Evolutionary conservation across 2,888 invertebrate genomes (phyloP), one percentile per base, ranked within the genome.

Genomic region (Drosophila nr. medialis): DNA sequence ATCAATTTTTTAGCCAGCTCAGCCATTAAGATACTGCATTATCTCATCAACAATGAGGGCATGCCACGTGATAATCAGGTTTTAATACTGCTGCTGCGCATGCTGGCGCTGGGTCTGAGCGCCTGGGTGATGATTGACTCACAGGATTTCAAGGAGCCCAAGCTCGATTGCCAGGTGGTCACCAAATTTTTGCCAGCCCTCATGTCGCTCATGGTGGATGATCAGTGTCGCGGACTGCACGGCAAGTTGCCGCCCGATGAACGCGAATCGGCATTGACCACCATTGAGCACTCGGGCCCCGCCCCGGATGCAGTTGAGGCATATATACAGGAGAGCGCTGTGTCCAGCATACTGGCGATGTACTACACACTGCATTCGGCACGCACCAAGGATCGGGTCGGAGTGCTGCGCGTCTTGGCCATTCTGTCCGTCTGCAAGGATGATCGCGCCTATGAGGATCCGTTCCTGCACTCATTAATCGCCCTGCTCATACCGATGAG

Each of bases 101-200:
- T 99, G 98, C 94, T 99, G 80, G 97, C 98, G 0, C 93, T 99
- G 49, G 99, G 99, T 0, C 93, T 99, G 51, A 97, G 98, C 92
- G 98, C 98, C 5, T 99, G 99, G 98, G 96, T 97, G 32, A 99
- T 99, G 97, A 98, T 99, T 77, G 98, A 98, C 92, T 97, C 98
- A 4, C 96, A 97, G 94, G 97, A 97, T 83, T 99, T 98, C 90
- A 98, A 98, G 91, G 99, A 99, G 92, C 98, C 99, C 0, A 98
- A 98, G 93, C 94, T 99, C 70, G 98, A 99, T 86, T 96, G 96
- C 90, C 97, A 98, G 94, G 96, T 99, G 38, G 97, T 99, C 0
- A 98, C 98, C 1, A 98, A 98, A 93, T 99, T 98, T 93, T 93
- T 99, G 75, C 98, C 99, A 2, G 97, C 98, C 2, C 93, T 99